Conservation (phyloP, 2,113 vertebrate species). For the Psittacula cyanocephala region DNA sequence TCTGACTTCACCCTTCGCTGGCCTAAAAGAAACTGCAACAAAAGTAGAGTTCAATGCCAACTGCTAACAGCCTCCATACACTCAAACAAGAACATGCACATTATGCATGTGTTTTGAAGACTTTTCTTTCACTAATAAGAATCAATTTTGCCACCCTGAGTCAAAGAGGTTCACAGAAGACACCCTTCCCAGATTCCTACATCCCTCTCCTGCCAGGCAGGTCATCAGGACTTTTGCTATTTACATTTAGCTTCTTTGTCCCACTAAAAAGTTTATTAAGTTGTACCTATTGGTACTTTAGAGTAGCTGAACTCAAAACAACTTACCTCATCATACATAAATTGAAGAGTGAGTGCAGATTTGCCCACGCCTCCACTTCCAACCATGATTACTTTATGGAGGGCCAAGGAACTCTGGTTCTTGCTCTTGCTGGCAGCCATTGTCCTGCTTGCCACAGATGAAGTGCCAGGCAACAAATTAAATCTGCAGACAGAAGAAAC, state of each 20-base stretch:
- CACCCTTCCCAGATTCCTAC: neutral
- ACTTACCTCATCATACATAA: slow-evolving; percentile 87
- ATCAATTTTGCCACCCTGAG: neutral
- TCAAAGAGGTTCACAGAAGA: neutral
- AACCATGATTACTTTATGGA: slow-evolving; percentile 88
- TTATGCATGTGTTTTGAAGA: neutral
- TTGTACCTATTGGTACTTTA: neutral
- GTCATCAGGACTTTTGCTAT: neutral
- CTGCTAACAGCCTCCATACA: neutral
- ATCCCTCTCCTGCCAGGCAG: neutral
- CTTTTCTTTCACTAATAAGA: neutral
- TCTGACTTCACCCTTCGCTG: neutral
- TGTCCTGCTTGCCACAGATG: neutral
- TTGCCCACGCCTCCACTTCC: slow-evolving; percentile 86
- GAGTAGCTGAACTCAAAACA: neutral
- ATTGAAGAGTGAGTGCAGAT: slow-evolving; percentile 83
- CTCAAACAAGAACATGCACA: neutral
- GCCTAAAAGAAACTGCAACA: neutral
- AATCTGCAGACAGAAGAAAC: slow-evolving; percentile 41
- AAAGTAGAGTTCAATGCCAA: neutral
- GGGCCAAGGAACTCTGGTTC: slow-evolving; percentile 81
- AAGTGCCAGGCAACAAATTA: neutral
- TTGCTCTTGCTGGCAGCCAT: slow-evolving; percentile 83
- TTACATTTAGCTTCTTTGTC: neutral
- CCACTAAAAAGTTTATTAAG: neutral